Evolutionary conservation across 2,797 vertebrate species (phyloP).

Genomic region (Eulemur albifrons): DNA sequence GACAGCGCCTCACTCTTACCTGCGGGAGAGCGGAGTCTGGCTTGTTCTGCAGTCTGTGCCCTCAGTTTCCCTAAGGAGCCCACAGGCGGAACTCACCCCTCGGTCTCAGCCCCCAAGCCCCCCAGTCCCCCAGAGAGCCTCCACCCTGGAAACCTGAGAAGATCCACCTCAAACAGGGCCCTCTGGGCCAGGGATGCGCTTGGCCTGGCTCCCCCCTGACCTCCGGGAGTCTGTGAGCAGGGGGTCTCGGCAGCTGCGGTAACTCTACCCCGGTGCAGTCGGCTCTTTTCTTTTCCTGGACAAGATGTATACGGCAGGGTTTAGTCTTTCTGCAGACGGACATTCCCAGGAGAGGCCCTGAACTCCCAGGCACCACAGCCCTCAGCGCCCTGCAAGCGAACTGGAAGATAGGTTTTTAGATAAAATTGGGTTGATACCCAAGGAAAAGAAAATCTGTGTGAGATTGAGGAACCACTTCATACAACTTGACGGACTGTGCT

Average conservation of each 20-base stretch:
- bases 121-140: background rate
- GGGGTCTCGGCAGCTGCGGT: constrained; percentile 34
- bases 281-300: constrained; percentile 54
- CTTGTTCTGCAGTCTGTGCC: constrained; percentile 16
- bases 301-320: constrained; percentile 54
- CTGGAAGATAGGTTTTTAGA: constrained; percentile 38
- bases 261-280: constrained; percentile 35
- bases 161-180: background rate
- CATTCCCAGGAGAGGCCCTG: constrained; percentile 29
- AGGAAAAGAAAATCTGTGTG: background rate
- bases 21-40: background rate
- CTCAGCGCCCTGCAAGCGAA: background rate
- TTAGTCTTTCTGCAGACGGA: constrained; percentile 21
- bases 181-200: background rate
- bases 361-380: background rate
- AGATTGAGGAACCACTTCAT: background rate
- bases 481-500: background rate
- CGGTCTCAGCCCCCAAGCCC: too few relatives aligned
- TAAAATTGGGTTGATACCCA: background rate
- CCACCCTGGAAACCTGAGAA: constrained; percentile 52
- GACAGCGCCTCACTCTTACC: constrained; percentile 47
- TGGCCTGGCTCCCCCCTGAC: constrained; percentile 26
- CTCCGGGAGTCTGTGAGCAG: background rate
- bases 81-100: background rate
- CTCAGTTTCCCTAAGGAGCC: background rate